Conservation (phyloP, 2,113 vertebrate species). For the Ascaphus truei region DNA sequence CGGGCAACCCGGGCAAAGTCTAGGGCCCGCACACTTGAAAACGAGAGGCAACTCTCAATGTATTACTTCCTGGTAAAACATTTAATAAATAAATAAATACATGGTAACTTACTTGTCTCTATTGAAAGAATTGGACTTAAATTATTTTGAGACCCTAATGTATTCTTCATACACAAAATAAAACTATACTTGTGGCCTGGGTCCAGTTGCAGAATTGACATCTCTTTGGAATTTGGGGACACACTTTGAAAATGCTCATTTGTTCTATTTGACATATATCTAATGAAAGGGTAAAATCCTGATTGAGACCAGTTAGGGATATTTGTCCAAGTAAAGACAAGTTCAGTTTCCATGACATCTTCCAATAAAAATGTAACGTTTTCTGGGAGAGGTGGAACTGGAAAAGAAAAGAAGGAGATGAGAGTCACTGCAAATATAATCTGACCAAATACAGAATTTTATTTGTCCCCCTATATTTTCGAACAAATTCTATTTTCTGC, state of each 20-base stretch:
- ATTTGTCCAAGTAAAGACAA: conserved; percentile 64
- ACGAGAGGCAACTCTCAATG: too few relatives aligned
- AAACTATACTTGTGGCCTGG: conserved; percentile 71
- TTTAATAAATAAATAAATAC: neutral
- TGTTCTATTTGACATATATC: conserved; percentile 58
- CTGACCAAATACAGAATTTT: too few relatives aligned
- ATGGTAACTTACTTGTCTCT: conserved; percentile 72
- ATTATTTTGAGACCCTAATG: conserved; percentile 53
- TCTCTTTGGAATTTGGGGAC: conserved; percentile 45
- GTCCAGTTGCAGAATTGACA: conserved; percentile 60
- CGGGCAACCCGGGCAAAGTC: too few relatives aligned
- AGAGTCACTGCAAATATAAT: too few relatives aligned
- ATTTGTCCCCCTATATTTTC: too few relatives aligned
- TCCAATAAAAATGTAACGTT: conserved; percentile 49
- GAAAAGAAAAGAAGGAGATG: conserved; percentile 37
- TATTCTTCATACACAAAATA: conserved; percentile 61
- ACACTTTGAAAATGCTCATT: conserved; percentile 48
- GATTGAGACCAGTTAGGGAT: conserved; percentile 48
- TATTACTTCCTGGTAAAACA: too few relatives aligned
- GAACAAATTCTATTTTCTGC: too few relatives aligned
- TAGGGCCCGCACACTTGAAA: too few relatives aligned
- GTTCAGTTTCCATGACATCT: conserved; percentile 68
- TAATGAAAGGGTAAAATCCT: conserved; percentile 57
- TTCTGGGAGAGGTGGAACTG: conserved; percentile 52
- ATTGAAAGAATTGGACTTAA: conserved; percentile 63